Base-by-base conservation (phyloP, 2,888 invertebrate genomes). In the Dicyrtomina minuta region DNA sequence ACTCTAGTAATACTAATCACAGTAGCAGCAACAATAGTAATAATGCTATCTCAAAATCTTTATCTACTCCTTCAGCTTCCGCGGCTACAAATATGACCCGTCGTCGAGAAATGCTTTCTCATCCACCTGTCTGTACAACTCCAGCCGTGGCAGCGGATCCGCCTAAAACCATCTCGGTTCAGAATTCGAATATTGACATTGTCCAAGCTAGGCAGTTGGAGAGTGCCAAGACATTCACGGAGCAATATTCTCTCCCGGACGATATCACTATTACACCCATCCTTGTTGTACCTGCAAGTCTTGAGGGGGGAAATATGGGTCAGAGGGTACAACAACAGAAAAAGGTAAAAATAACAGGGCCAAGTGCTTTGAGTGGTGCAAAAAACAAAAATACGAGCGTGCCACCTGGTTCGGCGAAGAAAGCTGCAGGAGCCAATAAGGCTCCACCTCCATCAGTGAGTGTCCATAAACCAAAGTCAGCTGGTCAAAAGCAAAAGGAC, bases 181-280 rank as follows among this genome's bases (percentile, higher is more conserved):
- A 70, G 8, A 72, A 70, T 53, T 20, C 71, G 17, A 70, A 56
- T 17, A 65, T 67, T 49, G 70, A 69, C 43, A 62, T 64, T 43
- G 58, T 67, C 43, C 70, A 74, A 46, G 70, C 70, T 1, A 69
- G 71, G 44, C 75, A 73, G 27, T 65, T 75, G 62, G 77, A 76
- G 66, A 77, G 73, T 71, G 76, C 74, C 56, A 77, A 77, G 65
- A 78, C 76, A 33, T 78, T 76, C 61, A 74, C 78, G 12, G 78
- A 78, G 62, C 77, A 77, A 72, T 78, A 76, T 72, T 78, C 78
- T 51, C 75, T 78, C 24, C 78, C 78, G 12, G 78, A 78, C 51
- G 78, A 78, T 66, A 78, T 78, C 22, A 78, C 78, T 22, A 78
- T 78, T 49, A 78, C 76, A 1, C 76, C 76, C 2, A 77, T 77